Conservation (phyloP, 2,797 vertebrate species). For the Microhierax caerulescens region DNA sequence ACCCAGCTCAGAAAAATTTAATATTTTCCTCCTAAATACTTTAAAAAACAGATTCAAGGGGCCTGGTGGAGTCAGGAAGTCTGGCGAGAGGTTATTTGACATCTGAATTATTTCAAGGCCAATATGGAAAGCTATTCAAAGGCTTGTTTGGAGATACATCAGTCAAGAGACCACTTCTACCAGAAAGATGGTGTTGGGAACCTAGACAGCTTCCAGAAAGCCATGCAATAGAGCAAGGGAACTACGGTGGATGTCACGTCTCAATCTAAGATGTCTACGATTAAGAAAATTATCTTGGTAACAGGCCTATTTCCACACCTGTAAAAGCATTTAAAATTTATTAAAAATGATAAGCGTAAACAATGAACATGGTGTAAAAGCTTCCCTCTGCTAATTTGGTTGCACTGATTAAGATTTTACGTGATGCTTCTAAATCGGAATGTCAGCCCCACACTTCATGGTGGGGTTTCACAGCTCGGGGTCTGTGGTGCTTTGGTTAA, state of each 20-base stretch:
- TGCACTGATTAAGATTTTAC: constrained; percentile 81
- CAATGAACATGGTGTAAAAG: constrained; percentile 70
- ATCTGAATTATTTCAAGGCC: constrained; percentile 92
- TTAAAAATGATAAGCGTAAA: constrained; percentile 81
- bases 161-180: constrained; percentile 81
- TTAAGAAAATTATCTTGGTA: constrained; percentile 63
- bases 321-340: constrained; percentile 73
- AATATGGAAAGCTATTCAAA: constrained; percentile 87
- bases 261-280: constrained; percentile 66
- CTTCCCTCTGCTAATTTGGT: constrained; percentile 69
- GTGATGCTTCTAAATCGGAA: constrained; percentile 76
- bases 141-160: constrained; percentile 90
- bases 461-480: background rate
- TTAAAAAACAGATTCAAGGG: constrained; percentile 88
- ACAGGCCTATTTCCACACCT: constrained; percentile 68
- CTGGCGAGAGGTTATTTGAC: constrained; percentile 89
- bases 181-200: constrained; percentile 41
- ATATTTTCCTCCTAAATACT: constrained; percentile 91
- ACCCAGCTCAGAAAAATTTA: constrained; percentile 88
- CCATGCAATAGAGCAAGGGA: constrained; percentile 74
- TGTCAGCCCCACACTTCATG: constrained; percentile 69
- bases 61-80: constrained; percentile 83
- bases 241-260: constrained; percentile 76
- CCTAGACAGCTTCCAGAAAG: constrained; percentile 76
- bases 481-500: constrained; percentile 17